Percentiles rank a stretch among this genome's conserved stretches.
These are phyloP conservation scores for Neomorphus geoffroyi DNA, from an alignment of 2,797 vertebrate species.

Conservation along the genomic window DNA sequence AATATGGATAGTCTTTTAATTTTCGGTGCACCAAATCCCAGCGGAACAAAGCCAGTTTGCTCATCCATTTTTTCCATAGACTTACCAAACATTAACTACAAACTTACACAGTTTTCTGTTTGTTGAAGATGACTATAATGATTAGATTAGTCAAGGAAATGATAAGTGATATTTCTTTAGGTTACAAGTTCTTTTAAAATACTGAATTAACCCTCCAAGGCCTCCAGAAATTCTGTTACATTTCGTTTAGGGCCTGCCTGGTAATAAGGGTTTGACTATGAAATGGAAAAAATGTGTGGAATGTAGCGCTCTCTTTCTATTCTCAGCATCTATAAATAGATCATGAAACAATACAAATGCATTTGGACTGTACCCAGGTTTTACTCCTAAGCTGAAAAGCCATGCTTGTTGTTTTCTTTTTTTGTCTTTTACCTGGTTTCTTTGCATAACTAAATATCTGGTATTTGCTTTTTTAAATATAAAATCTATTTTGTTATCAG, in stretches of 20 bases:
- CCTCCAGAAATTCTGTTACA: neutral
- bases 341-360: neutral
- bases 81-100: constrained; percentile 5
- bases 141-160: neutral
- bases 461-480: neutral
- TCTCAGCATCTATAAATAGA: neutral
- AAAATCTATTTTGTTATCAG: neutral
- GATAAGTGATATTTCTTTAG: neutral
- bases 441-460: neutral
- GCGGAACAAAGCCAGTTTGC: neutral
- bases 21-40: neutral
- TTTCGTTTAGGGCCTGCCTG: neutral
- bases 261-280: neutral
- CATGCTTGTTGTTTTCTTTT: neutral
- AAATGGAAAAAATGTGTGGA: neutral
- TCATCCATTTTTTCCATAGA: neutral
- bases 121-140: neutral
- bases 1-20: neutral
- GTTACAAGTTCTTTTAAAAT: neutral
- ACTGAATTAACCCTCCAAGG: neutral
- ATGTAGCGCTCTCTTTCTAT: neutral
- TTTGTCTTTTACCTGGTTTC: neutral
- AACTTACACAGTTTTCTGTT: neutral
- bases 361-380: neutral
- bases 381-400: neutral